phyloP scores from a whole-genome alignment of 2,888 invertebrate species.

The Homarus gammarus region DNA sequence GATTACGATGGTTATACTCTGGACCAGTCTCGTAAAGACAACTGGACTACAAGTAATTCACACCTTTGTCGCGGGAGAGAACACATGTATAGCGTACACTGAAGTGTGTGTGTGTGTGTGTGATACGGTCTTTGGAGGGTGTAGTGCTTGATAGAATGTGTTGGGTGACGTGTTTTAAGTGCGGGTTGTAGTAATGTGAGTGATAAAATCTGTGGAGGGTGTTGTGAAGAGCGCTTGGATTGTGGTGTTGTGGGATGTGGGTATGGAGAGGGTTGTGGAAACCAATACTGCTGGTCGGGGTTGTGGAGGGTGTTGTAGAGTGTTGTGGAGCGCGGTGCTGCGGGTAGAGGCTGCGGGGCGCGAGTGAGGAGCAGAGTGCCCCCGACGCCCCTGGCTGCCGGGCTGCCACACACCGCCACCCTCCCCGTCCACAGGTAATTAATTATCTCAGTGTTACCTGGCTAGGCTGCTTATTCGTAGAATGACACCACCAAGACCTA shows the following conservation, averaged over 20 bases:
- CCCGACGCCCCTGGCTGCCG: slow-evolving; percentile 31
- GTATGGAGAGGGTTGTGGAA: too few relatives aligned
- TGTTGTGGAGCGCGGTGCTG: not conserved
- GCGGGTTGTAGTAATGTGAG: too few relatives aligned
- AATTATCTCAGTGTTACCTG: slow-evolving; percentile 18
- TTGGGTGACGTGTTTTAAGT: too few relatives aligned
- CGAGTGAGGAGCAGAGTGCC: slow-evolving; percentile 27
- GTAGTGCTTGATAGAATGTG: too few relatives aligned
- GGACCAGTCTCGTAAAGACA: too few relatives aligned
- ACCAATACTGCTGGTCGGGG: not conserved
- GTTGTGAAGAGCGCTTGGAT: too few relatives aligned
- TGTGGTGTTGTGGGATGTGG: too few relatives aligned
- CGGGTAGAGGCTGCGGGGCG: slow-evolving; percentile 6
- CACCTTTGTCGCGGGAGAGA: not conserved
- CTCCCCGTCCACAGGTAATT: not conserved
- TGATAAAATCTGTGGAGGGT: too few relatives aligned
- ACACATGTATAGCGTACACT: not conserved
- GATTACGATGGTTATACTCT: too few relatives aligned
- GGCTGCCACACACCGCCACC: slow-evolving; percentile 53
- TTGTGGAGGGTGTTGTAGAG: not conserved
- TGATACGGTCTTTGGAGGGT: too few relatives aligned
- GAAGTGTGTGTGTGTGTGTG: too few relatives aligned
- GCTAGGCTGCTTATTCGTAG: not conserved
- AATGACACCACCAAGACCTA: not conserved
- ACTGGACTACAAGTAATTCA: not conserved